phyloP scores from a whole-genome alignment of 1,140 invertebrate genomes.

The Caenorhabditis briggsae region DNA sequence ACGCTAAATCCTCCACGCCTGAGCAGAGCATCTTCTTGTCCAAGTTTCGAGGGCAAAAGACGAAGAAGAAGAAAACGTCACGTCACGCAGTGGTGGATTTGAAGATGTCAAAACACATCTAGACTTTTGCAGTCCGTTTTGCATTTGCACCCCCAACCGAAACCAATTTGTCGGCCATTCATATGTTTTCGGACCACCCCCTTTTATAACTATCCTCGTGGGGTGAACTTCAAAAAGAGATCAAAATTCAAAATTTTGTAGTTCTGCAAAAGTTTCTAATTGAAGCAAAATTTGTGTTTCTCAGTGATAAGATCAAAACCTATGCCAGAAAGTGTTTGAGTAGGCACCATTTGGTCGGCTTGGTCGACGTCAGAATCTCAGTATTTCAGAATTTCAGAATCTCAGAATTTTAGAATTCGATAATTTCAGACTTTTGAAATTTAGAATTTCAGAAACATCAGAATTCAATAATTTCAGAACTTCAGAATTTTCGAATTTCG shows the following conservation, averaged over 20 bases:
- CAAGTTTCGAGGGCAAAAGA: neutral
- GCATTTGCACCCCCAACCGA: neutral
- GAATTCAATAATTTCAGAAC: neutral
- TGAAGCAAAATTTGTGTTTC: too few relatives aligned
- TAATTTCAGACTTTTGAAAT: too few relatives aligned
- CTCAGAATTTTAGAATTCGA: too few relatives aligned
- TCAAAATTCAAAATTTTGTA: neutral
- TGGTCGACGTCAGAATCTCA: too few relatives aligned
- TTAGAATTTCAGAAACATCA: neutral
- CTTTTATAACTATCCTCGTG: neutral
- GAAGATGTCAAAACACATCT: conserved; percentile 16
- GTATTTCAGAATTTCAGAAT: too few relatives aligned
- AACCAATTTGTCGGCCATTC: conserved; percentile 36
- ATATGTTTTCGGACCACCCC: conserved; percentile 21
- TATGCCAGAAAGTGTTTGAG: too few relatives aligned
- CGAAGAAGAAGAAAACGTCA: conserved; percentile 25
- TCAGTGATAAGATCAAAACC: too few relatives aligned
- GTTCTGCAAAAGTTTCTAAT: too few relatives aligned
- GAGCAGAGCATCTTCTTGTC: neutral
- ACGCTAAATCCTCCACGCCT: conserved; percentile 1
- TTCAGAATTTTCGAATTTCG: too few relatives aligned
- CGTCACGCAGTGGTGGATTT: conserved; percentile 12
- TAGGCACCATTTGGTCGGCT: too few relatives aligned
- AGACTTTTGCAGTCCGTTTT: too few relatives aligned
- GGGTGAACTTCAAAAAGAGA: neutral